Evolutionary conservation across 2,797 vertebrate species (phyloP), one percentile per base, ranked within the genome.

Genomic region (Ctenopoma multispine): DNA sequence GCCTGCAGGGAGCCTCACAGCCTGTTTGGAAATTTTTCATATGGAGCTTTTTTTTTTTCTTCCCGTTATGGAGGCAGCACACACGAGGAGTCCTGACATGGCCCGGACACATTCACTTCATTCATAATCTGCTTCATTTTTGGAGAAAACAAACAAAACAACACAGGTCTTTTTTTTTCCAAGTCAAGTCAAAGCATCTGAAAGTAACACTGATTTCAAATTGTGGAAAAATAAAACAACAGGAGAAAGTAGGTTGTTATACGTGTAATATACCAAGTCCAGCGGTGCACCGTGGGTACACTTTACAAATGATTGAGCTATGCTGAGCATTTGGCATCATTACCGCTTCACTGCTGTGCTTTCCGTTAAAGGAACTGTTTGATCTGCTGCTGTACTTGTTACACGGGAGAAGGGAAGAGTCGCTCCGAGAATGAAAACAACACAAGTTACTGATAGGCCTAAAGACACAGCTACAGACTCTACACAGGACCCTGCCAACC

Each of bases 1-100:
- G 8, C 63, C 77, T 70, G 54, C 75, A 72, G 70, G 64, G 72
- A 77, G 40, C 54, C 44, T 73, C n/a, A 0, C 17, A 65, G 61
- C 27, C 53, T 36, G 27, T 75, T 73, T 57, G 61, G 47, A 31
- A 63, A 24, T 43, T 61, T 80, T 69, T 70, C 69, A 47, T 23
- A 13, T 21, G 49, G 63, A 66, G 50, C 24, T 18, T 46, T 27
- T 18, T 46, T 27, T 18, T 21, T 15, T 24, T 7, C 3, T 2
- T 17, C 4, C 1, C 1, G 27, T 50, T 40, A 17, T 12, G 7
- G 8, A 40, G 15, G 56, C n/a, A 34, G 20, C 44, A 27, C 21
- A 36, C 0, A 0, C 5, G 15, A 29, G 14, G 18, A 4, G 18
- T 46, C 14, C 12, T 23, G 6, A 41, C 47, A 18, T 17, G 8